Evolutionary conservation across 2,113 vertebrate species (phyloP).

Genomic region (Polypterus bichir): DNA sequence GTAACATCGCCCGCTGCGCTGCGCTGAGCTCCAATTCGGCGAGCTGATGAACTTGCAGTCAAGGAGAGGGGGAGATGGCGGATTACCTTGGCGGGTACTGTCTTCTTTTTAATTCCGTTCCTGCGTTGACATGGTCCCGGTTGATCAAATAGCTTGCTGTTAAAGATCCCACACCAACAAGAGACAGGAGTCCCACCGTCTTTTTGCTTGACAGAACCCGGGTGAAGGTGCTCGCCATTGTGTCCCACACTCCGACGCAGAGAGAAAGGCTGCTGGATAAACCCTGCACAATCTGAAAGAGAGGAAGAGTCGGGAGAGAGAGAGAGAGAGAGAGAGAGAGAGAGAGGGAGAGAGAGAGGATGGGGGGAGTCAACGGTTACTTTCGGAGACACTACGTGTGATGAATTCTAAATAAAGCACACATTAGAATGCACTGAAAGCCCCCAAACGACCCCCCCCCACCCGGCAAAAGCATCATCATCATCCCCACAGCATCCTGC

Average conservation of each 20-base stretch:
- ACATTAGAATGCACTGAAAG: slow-evolving; percentile 1
- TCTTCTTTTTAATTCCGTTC: slow-evolving; percentile 48
- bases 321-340: neutral
- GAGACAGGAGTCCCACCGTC: slow-evolving; percentile 59
- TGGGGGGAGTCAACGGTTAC: neutral
- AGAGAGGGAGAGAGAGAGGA: neutral
- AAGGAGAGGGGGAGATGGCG: too few relatives aligned
- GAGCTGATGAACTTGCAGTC: neutral
- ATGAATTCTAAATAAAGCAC: slow-evolving; percentile 3
- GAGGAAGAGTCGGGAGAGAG: neutral
- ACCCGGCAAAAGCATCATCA: neutral
- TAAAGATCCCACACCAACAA: slow-evolving; percentile 74
- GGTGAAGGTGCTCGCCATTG: slow-evolving; percentile 74
- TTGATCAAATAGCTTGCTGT: slow-evolving; percentile 62
- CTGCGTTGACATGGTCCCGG: slow-evolving; percentile 62
- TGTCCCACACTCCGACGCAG: slow-evolving; percentile 8
- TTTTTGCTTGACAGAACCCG: slow-evolving; percentile 58
- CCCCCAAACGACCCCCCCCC: neutral
- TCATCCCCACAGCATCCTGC: neutral
- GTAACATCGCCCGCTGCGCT: too few relatives aligned
- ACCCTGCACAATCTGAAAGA: neutral
- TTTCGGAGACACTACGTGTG: neutral
- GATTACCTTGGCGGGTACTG: slow-evolving; percentile 78
- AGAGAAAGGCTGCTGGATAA: neutral
- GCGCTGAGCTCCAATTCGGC: too few relatives aligned